These are phyloP conservation scores for Martes martes DNA, from an alignment of 2,113 vertebrate genomes.

Conservation along the genomic window DNA sequence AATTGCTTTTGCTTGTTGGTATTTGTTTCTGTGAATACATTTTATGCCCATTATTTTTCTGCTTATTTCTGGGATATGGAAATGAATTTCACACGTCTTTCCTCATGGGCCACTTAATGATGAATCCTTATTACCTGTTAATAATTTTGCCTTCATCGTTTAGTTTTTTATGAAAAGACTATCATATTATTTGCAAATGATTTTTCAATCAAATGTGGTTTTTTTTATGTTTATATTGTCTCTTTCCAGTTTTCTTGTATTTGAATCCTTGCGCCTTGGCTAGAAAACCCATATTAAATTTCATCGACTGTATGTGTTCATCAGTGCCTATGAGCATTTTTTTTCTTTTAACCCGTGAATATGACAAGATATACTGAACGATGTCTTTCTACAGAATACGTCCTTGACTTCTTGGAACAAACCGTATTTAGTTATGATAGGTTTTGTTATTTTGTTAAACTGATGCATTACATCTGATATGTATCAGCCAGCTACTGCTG, in stretches of 20 bases:
- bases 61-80: neutral
- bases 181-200: neutral
- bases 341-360: neutral
- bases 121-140: neutral
- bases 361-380: fast-evolving
- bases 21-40: neutral
- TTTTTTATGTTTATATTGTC: neutral
- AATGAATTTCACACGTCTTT: no score
- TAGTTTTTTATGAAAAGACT: neutral
- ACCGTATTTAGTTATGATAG: no score
- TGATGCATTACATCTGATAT: no score
- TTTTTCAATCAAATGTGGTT: neutral
- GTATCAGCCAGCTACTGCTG: neutral
- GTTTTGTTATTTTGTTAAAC: neutral
- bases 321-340: neutral
- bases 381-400: fast-evolving
- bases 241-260: neutral
- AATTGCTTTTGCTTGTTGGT: neutral
- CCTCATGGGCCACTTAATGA: no score
- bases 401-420: neutral
- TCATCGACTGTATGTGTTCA: neutral
- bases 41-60: neutral
- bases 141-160: fast-evolving
- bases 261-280: neutral
- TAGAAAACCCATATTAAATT: neutral